A percentile compares a stretch with the other conserved stretches of the same genome.
These are phyloP conservation scores for Penaeus indicus DNA, from an alignment of 1,140 invertebrate species.

Conservation along the genomic window DNA sequence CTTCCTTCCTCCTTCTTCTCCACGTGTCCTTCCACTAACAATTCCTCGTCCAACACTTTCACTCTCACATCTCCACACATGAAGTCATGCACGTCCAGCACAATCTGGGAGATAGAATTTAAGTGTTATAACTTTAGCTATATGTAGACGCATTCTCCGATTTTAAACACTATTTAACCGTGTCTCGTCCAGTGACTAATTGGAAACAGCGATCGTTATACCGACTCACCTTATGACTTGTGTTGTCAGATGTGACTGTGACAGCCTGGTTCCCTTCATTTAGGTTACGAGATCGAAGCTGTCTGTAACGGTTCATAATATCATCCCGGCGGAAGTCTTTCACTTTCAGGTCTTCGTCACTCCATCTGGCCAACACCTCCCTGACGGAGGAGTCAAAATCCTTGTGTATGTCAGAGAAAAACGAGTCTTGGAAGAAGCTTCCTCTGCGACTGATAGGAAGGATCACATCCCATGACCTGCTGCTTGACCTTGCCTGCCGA, in stretches of 20 bases:
- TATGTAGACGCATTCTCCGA: neutral
- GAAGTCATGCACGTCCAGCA: neutral
- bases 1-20: no score
- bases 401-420: constrained; percentile 17
- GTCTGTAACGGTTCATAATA: constrained; percentile 1
- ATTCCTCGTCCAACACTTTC: no score
- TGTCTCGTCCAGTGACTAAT: no score
- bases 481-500: no score
- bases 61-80: no score
- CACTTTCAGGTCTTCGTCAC: no score
- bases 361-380: constrained; percentile 2
- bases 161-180: no score
- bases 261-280: constrained; percentile 23
- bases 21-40: no score
- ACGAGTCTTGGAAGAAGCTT: constrained; percentile 38
- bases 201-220: no score
- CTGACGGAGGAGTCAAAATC: neutral
- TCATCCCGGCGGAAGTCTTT: constrained; percentile 6
- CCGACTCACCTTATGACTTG: constrained; percentile 7
- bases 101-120: constrained; percentile 7
- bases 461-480: no score
- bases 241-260: constrained; percentile 13
- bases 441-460: constrained; percentile 28
- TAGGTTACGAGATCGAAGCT: neutral
- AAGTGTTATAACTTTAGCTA: neutral